Percentiles rank a stretch among this genome's conserved stretches.
These are phyloP conservation scores for Triplophysa bombifrons DNA, from an alignment of 2,797 vertebrate species.

Conservation along the genomic window DNA sequence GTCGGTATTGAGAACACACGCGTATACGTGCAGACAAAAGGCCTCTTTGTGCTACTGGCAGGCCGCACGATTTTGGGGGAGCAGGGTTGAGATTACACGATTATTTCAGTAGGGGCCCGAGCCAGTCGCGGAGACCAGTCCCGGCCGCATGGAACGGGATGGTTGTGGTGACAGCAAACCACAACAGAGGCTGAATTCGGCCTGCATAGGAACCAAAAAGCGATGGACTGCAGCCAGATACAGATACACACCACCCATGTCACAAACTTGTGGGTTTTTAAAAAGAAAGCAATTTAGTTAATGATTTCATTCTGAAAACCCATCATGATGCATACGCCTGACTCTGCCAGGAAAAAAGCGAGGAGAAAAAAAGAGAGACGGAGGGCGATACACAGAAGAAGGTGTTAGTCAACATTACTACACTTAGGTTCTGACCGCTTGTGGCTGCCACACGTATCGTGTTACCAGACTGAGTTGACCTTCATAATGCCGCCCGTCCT, in stretches of 20 bases:
- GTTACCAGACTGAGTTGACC: constrained; percentile 28
- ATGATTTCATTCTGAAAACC: constrained; percentile 79
- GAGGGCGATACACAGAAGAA: constrained; percentile 48
- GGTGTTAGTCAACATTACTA: constrained; percentile 68
- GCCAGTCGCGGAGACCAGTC: constrained; percentile 58
- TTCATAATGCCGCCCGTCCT: constrained; percentile 23
- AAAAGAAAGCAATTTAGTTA: constrained; percentile 79
- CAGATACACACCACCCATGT: constrained; percentile 71
- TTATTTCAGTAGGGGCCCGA: constrained; percentile 74
- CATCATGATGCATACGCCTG: constrained; percentile 71
- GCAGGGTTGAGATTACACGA: constrained; percentile 78
- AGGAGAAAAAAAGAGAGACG: constrained; percentile 49
- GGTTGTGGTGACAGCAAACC: constrained; percentile 78
- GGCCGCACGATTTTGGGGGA: constrained; percentile 68
- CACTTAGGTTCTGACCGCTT: constrained; percentile 56
- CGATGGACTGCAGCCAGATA: constrained; percentile 71
- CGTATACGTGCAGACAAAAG: constrained; percentile 64
- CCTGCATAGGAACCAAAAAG: constrained; percentile 75
- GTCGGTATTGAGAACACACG: constrained; percentile 59
- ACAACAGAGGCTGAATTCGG: constrained; percentile 78
- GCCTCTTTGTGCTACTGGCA: constrained; percentile 70
- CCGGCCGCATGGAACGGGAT: constrained; percentile 70
- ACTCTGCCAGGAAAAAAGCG: constrained; percentile 58
- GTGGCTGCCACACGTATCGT: constrained; percentile 42
- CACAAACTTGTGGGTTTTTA: constrained; percentile 75